Base-by-base conservation (phyloP, 2,113 vertebrate genomes). In the Rynchops niger region DNA sequence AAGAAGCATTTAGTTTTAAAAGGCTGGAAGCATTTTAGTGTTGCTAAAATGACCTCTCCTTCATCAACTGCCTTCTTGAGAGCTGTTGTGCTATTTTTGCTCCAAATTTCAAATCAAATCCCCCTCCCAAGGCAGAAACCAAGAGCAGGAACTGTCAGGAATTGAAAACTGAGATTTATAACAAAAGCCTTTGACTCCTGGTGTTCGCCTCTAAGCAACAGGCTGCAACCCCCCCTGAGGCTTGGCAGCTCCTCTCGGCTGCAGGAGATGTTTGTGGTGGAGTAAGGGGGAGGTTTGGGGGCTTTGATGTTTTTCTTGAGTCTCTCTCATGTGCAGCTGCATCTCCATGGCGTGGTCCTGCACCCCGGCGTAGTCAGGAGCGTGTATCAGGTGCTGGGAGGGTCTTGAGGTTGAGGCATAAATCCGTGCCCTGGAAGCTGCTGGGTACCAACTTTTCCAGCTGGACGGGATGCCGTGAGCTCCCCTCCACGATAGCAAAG, bases 401-500 rank as follows among this genome's bases (percentile, higher is more conserved):
- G 7, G 5, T 34, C 19, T 38, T 3, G 62, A 56, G 49, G 27
- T 0, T 2, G 2, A 34, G 76, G 11, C 5, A 2, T 5, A 45
- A 88, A 83, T 36, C 83, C 0, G 1, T 38, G 27, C 40, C 56
- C 61, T 58, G 74, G 16, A 18, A 90, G 25, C 50, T 66, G 47
- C 72, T 61, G 63, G 40, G 9, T 53, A 32, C 30, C 55, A 53
- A 1, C 13, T 23, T 62, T 52, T 53, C n/a, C 65, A 25, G 34
- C 0, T 0, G 49, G 36, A 17, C 9, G 29, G 40, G 40, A 21
- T 32, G 30, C 20, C 15, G 11, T 0, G 6, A 49, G 18, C 58
- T 63, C 12, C 29, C 4, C 43, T 45, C 16, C 3, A 4, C 30
- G 25, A 43, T 18, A 58, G 56, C 34, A 36, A 70, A 74, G 23